phyloP scores from a whole-genome alignment of 2,888 invertebrate genomes.

The Leucania comma region DNA sequence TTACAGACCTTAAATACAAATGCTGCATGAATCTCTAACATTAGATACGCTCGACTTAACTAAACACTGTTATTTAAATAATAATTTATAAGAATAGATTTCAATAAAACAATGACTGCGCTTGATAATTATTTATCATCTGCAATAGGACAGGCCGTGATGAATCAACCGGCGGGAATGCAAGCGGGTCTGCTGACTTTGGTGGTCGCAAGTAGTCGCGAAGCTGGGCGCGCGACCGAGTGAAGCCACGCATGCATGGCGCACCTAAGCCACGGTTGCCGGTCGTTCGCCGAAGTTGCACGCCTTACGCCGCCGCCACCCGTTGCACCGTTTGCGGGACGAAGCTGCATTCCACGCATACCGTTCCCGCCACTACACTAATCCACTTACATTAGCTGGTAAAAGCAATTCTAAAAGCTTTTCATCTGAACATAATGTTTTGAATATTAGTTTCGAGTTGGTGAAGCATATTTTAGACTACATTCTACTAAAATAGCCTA shows the following conservation, averaged over 20 bases:
- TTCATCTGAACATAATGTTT: constrained; percentile 36
- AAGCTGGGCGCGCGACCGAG: constrained; percentile 22
- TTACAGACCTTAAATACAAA: neutral
- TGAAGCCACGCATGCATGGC: constrained; percentile 50
- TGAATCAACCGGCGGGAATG: constrained; percentile 58
- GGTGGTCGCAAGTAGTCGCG: constrained; percentile 5
- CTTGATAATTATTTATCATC: constrained; percentile 18
- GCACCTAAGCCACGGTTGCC: constrained; percentile 73
- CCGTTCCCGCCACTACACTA: constrained; percentile 72
- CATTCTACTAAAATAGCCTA: constrained; percentile 24
- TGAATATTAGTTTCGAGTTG: constrained; percentile 32
- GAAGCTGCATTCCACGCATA: constrained; percentile 81
- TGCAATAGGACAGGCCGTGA: constrained; percentile 7
- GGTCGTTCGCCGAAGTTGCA: constrained; percentile 78
- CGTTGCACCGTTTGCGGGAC: constrained; percentile 73
- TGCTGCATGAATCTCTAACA: neutral
- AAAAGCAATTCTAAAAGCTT: constrained; percentile 54
- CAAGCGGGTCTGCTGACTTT: constrained; percentile 43
- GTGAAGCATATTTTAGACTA: constrained; percentile 25
- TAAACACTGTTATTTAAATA: constrained; percentile 24
- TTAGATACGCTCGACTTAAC: constrained; percentile 2
- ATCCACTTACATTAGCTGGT: constrained; percentile 52
- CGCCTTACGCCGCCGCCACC: constrained; percentile 45
- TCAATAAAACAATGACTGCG: constrained; percentile 4
- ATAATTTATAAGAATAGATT: constrained; percentile 2